Conservation (phyloP, 2,113 vertebrate species). For the Malaclemys terrapin region DNA sequence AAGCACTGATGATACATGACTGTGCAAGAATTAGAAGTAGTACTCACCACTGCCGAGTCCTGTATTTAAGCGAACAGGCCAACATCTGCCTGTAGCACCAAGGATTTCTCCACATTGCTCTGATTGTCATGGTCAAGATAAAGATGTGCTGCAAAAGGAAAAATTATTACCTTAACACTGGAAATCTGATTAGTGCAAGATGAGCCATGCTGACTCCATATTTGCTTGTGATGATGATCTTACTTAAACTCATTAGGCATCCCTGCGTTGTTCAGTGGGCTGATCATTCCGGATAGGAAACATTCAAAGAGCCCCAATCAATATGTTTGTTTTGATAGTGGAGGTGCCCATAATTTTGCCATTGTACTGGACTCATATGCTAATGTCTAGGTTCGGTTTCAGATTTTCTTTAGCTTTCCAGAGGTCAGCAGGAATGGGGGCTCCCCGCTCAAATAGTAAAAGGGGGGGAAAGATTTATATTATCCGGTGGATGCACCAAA, state of each 20-base stretch:
- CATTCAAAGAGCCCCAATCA: background rate
- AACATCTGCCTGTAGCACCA: background rate
- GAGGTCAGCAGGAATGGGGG: background rate
- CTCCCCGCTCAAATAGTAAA: background rate
- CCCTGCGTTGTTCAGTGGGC: slow-evolving; percentile 41
- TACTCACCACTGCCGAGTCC: background rate
- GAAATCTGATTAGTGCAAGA: slow-evolving; percentile 50
- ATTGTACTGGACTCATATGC: slow-evolving; percentile 30
- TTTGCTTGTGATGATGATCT: slow-evolving; percentile 44
- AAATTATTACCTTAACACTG: slow-evolving; percentile 17
- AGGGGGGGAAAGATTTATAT: background rate
- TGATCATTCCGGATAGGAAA: slow-evolving; percentile 44
- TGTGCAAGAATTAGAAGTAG: background rate
- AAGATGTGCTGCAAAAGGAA: background rate
- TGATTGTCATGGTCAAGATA: background rate
- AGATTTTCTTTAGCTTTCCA: slow-evolving; percentile 26
- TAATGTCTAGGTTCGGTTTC: background rate
- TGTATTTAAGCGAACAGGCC: background rate
- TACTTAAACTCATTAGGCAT: slow-evolving; percentile 45
- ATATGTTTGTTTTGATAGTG: slow-evolving; percentile 34
- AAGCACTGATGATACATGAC: background rate
- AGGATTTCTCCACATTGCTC: background rate
- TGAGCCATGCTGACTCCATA: background rate
- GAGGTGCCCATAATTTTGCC: slow-evolving; percentile 1
- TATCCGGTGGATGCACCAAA: background rate